phyloP scores from a whole-genome alignment of 2,888 invertebrate genomes.

The Byasa hedistus region DNA sequence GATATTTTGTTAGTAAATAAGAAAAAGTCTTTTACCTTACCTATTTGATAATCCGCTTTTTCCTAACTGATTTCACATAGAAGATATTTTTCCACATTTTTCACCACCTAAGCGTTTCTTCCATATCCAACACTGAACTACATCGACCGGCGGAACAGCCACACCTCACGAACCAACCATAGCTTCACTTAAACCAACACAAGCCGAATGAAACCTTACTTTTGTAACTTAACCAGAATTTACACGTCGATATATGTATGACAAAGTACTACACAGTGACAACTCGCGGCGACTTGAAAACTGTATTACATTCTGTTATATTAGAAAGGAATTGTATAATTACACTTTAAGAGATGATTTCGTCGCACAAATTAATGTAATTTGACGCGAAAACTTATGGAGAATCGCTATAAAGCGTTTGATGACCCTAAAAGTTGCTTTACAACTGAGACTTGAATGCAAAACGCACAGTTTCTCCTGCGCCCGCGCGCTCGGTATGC shows the following conservation, averaged over 20 bases:
- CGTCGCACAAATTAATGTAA: constrained; percentile 34
- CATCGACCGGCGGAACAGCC: constrained; percentile 40
- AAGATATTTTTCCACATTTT: constrained; percentile 70
- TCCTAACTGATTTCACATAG: constrained; percentile 72
- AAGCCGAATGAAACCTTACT: constrained; percentile 33
- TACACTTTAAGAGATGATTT: constrained; percentile 6
- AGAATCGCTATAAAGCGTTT: constrained; percentile 66
- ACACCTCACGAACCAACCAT: constrained; percentile 44
- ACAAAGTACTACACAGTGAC: constrained; percentile 33
- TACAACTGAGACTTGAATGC: constrained; percentile 73
- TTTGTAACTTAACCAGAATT: constrained; percentile 39
- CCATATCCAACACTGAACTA: constrained; percentile 48
- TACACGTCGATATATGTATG: constrained; percentile 42
- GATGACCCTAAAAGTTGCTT: constrained; percentile 73
- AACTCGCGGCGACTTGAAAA: constrained; percentile 25
- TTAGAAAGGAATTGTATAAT: not conserved
- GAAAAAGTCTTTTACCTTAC: constrained; percentile 42
- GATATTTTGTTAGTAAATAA: not conserved
- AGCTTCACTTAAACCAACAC: constrained; percentile 47
- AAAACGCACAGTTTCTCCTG: constrained; percentile 70
- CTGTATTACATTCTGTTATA: not conserved
- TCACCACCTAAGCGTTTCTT: constrained; percentile 52
- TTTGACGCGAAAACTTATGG: constrained; percentile 49
- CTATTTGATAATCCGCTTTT: constrained; percentile 66
- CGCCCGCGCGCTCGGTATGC: constrained; percentile 73